Evolutionary conservation across 2,113 vertebrate species (phyloP).

Genomic region (Erythrolamprus reginae): DNA sequence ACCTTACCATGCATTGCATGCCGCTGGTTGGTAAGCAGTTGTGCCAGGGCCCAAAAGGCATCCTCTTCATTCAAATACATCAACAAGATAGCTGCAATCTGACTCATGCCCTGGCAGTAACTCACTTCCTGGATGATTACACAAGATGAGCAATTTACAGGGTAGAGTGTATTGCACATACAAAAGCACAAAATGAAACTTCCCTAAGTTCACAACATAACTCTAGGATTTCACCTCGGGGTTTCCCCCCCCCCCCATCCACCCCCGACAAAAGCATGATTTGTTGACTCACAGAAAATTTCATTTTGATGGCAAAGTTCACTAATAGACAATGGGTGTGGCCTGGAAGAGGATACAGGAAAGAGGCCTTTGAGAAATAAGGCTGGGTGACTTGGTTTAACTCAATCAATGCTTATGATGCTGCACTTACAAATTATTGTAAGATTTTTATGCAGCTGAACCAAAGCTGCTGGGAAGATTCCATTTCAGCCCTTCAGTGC

Average conservation of each 20-base stretch:
- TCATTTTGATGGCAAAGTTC: neutral
- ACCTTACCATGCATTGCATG: constrained; percentile 84
- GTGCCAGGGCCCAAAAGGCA: constrained; percentile 85
- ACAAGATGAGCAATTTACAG: neutral
- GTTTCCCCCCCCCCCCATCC: too few species aligned
- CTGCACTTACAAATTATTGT: neutral
- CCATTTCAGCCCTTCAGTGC: neutral
- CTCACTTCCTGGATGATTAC: constrained; percentile 79
- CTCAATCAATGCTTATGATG: neutral
- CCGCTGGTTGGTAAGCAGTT: constrained; percentile 81
- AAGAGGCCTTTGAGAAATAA: neutral
- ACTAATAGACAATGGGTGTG: neutral
- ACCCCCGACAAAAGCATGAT: neutral
- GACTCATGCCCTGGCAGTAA: constrained; percentile 91
- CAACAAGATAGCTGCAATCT: constrained; percentile 83
- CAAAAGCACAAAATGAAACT: neutral
- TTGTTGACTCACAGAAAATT: neutral
- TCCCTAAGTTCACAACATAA: neutral
- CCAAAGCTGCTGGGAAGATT: neutral
- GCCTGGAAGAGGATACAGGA: neutral
- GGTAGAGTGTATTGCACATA: neutral
- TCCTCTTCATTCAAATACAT: constrained; percentile 89
- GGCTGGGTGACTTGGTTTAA: neutral
- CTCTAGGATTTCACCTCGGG: neutral
- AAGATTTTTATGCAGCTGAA: neutral